phyloP scores from a whole-genome alignment of 2,797 vertebrate species.

The Danio kyathit region DNA sequence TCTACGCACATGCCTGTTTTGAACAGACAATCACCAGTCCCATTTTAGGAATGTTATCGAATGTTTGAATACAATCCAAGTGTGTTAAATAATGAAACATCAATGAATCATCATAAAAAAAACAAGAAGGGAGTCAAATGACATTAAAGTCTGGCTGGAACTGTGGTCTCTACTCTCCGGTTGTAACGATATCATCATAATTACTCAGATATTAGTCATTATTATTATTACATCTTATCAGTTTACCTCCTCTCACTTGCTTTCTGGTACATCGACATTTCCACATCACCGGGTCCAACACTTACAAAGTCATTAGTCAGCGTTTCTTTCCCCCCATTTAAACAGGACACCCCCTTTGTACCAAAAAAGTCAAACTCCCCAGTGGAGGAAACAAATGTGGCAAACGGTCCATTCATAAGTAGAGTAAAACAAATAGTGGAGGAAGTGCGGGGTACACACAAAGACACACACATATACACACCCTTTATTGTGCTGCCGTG shows the following conservation, averaged over 20 bases:
- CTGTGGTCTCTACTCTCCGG: constrained; percentile 16
- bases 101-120: constrained; percentile 33
- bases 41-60: neutral
- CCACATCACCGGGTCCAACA: constrained; percentile 59
- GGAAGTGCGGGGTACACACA: constrained; percentile 81
- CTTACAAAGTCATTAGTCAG: constrained; percentile 64
- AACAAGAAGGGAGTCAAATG: neutral
- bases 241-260: constrained; percentile 51
- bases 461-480: constrained; percentile 65
- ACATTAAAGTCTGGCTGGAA: neutral
- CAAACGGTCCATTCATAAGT: constrained; percentile 85
- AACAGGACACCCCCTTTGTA: neutral
- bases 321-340: constrained; percentile 46
- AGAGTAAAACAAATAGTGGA: constrained; percentile 84
- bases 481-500: constrained; percentile 86
- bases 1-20: neutral
- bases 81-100: neutral
- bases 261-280: constrained; percentile 58
- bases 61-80: constrained; percentile 2
- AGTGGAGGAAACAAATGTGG: constrained; percentile 79
- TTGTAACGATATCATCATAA: constrained; percentile 58
- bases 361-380: constrained; percentile 56
- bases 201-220: constrained; percentile 65
- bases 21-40: neutral
- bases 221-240: constrained; percentile 69